These are phyloP conservation scores for Euura lappo DNA, from an alignment of 1,140 invertebrate species.

Conservation along the genomic window DNA sequence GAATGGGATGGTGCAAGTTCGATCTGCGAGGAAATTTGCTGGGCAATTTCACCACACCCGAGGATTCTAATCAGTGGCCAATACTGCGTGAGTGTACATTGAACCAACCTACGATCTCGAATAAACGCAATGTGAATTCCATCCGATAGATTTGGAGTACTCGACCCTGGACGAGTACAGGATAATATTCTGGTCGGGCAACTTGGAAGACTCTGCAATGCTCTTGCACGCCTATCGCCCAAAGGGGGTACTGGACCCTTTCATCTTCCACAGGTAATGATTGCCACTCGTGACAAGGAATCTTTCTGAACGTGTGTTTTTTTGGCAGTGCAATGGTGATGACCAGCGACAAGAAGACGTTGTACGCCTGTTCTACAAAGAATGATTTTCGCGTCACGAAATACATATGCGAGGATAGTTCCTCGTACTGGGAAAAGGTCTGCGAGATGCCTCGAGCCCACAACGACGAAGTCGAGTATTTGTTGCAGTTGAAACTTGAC, in stretches of 20 bases:
- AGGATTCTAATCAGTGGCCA: slow-evolving; percentile 70
- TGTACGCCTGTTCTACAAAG: slow-evolving; percentile 68
- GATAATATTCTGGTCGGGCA: slow-evolving; percentile 80
- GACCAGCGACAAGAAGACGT: slow-evolving; percentile 61
- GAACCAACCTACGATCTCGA: too few relatives aligned
- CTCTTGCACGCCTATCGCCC: slow-evolving; percentile 68
- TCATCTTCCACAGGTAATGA: slow-evolving; percentile 76
- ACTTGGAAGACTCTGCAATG: slow-evolving; percentile 76
- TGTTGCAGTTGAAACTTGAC: slow-evolving; percentile 84
- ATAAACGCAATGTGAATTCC: not conserved
- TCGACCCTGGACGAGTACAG: slow-evolving; percentile 73
- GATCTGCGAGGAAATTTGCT: slow-evolving; percentile 78
- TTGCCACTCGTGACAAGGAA: slow-evolving; percentile 17
- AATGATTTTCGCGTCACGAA: slow-evolving; percentile 65
- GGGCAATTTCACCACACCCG: slow-evolving; percentile 64
- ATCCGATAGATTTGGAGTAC: slow-evolving; percentile 73
- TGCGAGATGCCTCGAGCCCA: slow-evolving; percentile 67
- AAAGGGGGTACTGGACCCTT: slow-evolving; percentile 65
- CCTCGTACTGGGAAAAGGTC: slow-evolving; percentile 66
- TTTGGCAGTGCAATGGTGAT: slow-evolving; percentile 69
- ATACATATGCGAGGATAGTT: slow-evolving; percentile 60
- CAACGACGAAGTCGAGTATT: slow-evolving; percentile 74
- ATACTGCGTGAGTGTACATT: slow-evolving; percentile 68
- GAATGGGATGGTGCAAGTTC: slow-evolving; percentile 72
- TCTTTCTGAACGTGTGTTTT: not conserved